phyloP scores from a whole-genome alignment of 2,113 vertebrate genomes.

The Cairina moschata region DNA sequence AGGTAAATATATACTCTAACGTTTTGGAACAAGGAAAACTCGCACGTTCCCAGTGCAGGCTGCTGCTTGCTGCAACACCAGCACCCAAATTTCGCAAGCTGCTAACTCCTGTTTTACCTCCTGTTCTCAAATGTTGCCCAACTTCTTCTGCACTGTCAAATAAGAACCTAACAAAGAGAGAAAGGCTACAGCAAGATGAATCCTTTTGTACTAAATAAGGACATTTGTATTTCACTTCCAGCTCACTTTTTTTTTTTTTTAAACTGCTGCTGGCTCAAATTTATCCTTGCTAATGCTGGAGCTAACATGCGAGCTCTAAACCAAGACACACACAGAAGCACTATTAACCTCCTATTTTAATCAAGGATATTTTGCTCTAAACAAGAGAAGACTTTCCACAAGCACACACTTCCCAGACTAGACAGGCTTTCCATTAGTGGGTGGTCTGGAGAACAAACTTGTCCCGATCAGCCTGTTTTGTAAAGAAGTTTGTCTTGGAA shows the following conservation, averaged over 20 bases:
- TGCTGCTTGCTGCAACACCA: neutral
- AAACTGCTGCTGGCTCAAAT: neutral
- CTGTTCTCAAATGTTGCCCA: neutral
- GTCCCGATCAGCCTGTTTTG: neutral
- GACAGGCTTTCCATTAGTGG: neutral
- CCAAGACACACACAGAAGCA: neutral
- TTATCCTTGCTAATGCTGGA: neutral
- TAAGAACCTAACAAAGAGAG: neutral
- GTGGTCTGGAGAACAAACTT: neutral
- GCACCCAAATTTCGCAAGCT: neutral
- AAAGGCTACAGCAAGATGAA: neutral
- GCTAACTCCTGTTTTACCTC: neutral
- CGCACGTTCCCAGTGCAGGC: neutral
- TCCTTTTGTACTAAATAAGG: neutral
- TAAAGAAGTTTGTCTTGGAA: neutral
- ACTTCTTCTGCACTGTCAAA: neutral
- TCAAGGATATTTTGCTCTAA: neutral
- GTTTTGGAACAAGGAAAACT: neutral
- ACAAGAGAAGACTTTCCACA: neutral
- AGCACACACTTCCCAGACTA: neutral
- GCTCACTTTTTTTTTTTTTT: neutral
- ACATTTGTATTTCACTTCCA: neutral
- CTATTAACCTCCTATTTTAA: neutral
- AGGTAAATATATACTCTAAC: neutral
- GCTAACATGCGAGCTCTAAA: neutral